Base-by-base conservation (phyloP, 2,113 vertebrate genomes). In the Sardina pilchardus region DNA sequence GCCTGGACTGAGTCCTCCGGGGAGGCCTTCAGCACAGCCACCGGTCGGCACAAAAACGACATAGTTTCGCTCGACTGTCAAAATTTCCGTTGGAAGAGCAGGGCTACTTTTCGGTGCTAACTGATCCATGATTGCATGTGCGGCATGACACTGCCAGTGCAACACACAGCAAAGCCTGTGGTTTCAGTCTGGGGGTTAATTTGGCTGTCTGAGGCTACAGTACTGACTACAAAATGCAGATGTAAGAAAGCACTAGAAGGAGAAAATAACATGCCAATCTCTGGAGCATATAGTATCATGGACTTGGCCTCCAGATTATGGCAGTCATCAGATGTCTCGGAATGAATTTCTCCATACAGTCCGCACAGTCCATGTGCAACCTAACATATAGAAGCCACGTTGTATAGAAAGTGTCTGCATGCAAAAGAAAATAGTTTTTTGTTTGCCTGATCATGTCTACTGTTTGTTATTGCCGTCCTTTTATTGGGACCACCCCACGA, bases 81-180 rank as follows among this genome's bases (percentile, higher is more conserved):
- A 36, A 84, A 30, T 86, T 86, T 84, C 86, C 67, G 6, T 50
- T 34, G 84, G 21, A 47, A 17, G 9, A 82, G 78, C 53, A 71
- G 83, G 71, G 78, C 50, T 16, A 16, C 71, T 67, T 86, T 88
- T 53, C 81, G 39, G 48, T 24, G 56, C 67, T 86, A 85, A 87
- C 80, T 81, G 85, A 86, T 47, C 39, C 59, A 83, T 71, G 16
- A 47, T 12, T 36, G 81, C 67, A 45, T 50, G 75, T 83, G 81
- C 45, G 42, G 85, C 34, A 71, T 17, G 63, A 71, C 9, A 71
- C 26, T 71, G 63, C 63, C 26, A 71, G 34, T 75, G 71, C 63
- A 59, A 84, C 19, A 50, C 53, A 71, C 44, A 67, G 53, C 36
- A 84, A 78, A 75, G 45, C 63, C 59, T 82, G 85, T 17, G 30